Evolutionary conservation across 2,888 invertebrate genomes (phyloP), one percentile per base, ranked within the genome.

Genomic region (Strigamia transsilvanica): DNA sequence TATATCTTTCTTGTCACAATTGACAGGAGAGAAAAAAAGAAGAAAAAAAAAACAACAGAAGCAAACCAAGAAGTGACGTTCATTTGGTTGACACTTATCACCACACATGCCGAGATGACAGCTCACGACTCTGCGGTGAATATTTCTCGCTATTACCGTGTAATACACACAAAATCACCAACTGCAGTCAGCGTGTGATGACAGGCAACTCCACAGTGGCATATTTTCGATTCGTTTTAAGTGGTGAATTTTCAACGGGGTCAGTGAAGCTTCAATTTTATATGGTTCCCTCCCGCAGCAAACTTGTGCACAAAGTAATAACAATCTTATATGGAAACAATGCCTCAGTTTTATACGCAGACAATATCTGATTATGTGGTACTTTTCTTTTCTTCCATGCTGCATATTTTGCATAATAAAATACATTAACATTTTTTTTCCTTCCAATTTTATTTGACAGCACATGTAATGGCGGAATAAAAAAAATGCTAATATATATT

Each of bases 1-100:
- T 77, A 15, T 7, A 77, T 77, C 23, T 27, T 27, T 3, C 77
- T 77, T 23, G 27, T 51, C 51, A 51, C n/a, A 15, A 15, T 10
- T 46, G 56, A 15, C 9, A 9, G 9, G n/a, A n/a, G n/a, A n/a
- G n/a, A n/a, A n/a, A 18, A 21, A 9, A 18, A 9, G 21, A 56
- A 56, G 21, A 18, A 56, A 56, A 18, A n/a, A 1, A 42, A 42
- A 42, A 46, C 46, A 46, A n/a, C 5, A 46, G 15, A 46, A 46
- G 18, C n/a, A 56, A 56, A 56, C 15, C 56, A 56, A 56, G 7
- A n/a, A 2, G 38, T 38, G 38, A 38, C 38, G 21, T 56, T 56
- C 21, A 56, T 56, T 56, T 21, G 18, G n/a, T 18, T 56, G 56
- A 56, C 56, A 56, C 56, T 56, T 56, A 56, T 56, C 56, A 56